phyloP scores from a whole-genome alignment of 2,797 vertebrate genomes.

The Tapera naevia region DNA sequence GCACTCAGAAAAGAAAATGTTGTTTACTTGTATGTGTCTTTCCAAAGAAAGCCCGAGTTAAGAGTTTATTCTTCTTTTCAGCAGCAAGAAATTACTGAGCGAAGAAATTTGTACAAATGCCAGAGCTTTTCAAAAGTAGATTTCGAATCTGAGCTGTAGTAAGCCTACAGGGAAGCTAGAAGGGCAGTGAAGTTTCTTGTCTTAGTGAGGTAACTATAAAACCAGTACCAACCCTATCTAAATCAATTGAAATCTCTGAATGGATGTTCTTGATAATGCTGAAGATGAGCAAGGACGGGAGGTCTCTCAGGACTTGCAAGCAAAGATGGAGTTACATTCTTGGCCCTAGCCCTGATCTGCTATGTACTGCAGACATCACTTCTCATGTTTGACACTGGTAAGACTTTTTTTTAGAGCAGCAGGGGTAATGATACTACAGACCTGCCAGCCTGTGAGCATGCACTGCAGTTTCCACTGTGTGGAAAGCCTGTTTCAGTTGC shows the following conservation, averaged over 20 bases:
- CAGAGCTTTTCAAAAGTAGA: background rate
- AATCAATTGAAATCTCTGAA: background rate
- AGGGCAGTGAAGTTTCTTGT: background rate
- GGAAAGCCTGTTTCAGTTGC: accelerated
- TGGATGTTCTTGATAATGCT: background rate
- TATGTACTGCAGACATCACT: background rate
- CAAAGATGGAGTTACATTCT: background rate
- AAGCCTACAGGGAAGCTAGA: background rate
- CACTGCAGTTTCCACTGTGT: accelerated
- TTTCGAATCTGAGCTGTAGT: background rate
- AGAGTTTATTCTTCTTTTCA: background rate
- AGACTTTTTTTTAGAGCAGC: background rate
- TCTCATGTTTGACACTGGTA: background rate
- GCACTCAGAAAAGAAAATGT: background rate
- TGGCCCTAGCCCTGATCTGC: background rate
- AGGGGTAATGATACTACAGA: background rate
- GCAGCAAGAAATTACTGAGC: background rate
- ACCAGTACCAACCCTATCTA: background rate
- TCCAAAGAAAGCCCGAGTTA: background rate
- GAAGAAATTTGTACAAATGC: background rate
- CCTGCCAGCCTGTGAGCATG: background rate
- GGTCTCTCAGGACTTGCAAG: background rate
- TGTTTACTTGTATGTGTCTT: background rate
- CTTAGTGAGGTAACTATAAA: background rate
- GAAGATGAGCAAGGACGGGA: background rate